Evolutionary conservation across 1,140 invertebrate species (phyloP).

Genomic region (Caenorhabditis elegans): WBcel235 BX284603.4:9822001-9822500

Average conservation of each 20-base stretch:
- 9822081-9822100: conserved; percentile 92
- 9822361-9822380: conserved; percentile 70
- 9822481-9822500: background rate
- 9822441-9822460: background rate
- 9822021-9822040: conserved; percentile 87
- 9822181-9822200: no score
- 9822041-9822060: conserved; percentile 84
- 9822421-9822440: background rate
- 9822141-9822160: no score
- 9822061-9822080: conserved; percentile 87
- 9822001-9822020: conserved; percentile 89
- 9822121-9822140: conserved; percentile 72
- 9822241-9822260: no score
- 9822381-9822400: conserved; percentile 88
- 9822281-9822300: no score
- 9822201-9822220: no score
- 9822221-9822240: no score
- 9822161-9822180: no score
- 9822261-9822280: no score
- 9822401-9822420: conserved; percentile 66
- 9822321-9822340: no score
- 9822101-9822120: conserved; percentile 89
- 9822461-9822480: no score
- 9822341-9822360: background rate
- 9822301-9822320: no score